Evolutionary conservation across 2,797 vertebrate species (phyloP), one percentile per base, ranked within the genome.

Genomic region (Sebastes vulpes): DNA sequence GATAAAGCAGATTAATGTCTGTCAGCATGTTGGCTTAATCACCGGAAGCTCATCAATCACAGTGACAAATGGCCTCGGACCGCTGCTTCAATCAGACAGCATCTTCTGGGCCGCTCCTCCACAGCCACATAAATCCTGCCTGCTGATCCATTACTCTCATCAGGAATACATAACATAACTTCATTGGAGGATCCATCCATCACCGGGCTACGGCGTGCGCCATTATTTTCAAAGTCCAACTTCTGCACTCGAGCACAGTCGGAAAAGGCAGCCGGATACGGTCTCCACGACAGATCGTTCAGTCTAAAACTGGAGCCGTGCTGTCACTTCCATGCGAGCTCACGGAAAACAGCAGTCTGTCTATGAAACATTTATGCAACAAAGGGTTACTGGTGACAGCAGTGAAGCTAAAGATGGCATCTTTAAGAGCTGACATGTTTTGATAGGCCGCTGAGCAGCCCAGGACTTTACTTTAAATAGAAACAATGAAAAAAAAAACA

Each of bases 111-210:
- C 29, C 53, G 76, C 72, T 83, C 79, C 79, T 81, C 73, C 65
- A 35, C 68, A 54, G 80, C 70, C 46, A 65, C 81, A 93, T 92
- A 83, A 90, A 92, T 92, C 81, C 83, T 48, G 28, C 69, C 70
- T 26, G 9, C 65, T 74, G 88, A 93, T 84, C 79, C 89, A 84
- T 66, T 28, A 26, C 82, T 83, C 86, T 85, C 84, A 83, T 90
- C 86, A 88, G 79, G 84, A 87, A 93, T 91, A 90, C 84, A 92
- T 84, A 86, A 89, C 84, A 65, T 70, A 82, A 80, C 89, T 89
- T 90, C 82, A 89, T 25, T 59, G 79, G 81, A 73, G 71, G 77
- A 90, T 35, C 83, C 73, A 92, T 92, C 89, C 82, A 86, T 94
- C 92, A 89, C 63, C 1, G 29, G 57, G 32, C 68, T 68, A 29